phyloP scores from a whole-genome alignment of 2,113 vertebrate genomes.

The cattle (Bos taurus) region DNA sequence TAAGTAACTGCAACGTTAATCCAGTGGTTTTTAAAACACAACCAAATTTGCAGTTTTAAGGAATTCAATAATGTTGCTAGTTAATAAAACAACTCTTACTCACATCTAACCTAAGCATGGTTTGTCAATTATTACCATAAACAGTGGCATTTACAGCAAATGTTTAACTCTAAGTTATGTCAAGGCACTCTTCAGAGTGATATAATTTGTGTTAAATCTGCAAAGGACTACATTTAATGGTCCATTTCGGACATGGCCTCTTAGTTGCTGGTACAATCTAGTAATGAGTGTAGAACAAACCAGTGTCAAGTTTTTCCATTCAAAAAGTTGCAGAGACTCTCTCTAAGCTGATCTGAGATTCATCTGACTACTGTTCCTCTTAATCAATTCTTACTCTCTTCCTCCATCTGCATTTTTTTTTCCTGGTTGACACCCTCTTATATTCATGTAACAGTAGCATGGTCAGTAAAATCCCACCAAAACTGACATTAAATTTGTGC shows the following conservation, averaged over 20 bases:
- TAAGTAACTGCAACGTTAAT: constrained; percentile 27
- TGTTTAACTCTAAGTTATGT: constrained; percentile 79
- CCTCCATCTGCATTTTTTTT: neutral
- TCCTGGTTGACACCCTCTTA: neutral
- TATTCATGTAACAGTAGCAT: neutral
- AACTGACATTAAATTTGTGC: neutral
- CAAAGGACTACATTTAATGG: constrained; percentile 74
- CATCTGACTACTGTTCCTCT: neutral
- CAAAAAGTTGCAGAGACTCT: neutral
- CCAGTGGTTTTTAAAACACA: constrained; percentile 54
- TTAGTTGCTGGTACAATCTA: constrained; percentile 75
- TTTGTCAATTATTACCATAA: constrained; percentile 81
- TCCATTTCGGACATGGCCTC: constrained; percentile 72
- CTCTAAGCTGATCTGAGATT: neutral
- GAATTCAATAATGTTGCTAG: constrained; percentile 56
- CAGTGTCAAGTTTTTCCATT: constrained; percentile 45
- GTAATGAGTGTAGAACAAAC: constrained; percentile 76
- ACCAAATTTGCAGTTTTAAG: constrained; percentile 11
- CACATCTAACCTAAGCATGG: constrained; percentile 47
- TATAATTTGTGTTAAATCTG: constrained; percentile 80
- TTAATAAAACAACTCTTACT: constrained; percentile 53
- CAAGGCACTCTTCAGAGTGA: constrained; percentile 77
- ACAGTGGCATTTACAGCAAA: constrained; percentile 72
- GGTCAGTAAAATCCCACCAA: neutral
- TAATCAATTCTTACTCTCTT: neutral